Conservation (phyloP, 2,113 vertebrate species). For the Platysternon megacephalum region DNA sequence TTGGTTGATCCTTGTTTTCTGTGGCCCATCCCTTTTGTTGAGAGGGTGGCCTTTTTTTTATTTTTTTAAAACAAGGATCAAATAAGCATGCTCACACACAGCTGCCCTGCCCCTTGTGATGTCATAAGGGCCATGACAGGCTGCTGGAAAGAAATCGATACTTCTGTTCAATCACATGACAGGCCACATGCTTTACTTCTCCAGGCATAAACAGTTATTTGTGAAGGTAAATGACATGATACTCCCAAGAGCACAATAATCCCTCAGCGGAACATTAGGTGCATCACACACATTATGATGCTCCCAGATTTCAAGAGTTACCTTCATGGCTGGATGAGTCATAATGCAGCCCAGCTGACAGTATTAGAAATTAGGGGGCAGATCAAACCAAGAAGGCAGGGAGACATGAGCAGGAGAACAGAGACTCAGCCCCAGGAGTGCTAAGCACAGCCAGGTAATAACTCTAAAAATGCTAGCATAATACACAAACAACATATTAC, state of each 20-base stretch:
- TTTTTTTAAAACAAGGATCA: neutral
- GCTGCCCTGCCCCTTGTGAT: neutral
- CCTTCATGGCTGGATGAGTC: neutral
- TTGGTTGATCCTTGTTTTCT: neutral
- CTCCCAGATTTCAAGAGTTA: neutral
- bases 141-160: neutral
- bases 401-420: neutral
- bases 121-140: neutral
- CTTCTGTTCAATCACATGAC: neutral
- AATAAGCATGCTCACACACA: neutral
- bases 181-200: neutral
- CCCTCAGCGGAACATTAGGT: accelerated
- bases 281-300: accelerated
- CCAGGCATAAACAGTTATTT: neutral
- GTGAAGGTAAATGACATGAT: neutral
- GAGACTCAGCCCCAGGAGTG: neutral
- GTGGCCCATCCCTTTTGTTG: neutral
- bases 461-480: neutral
- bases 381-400: neutral
- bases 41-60: neutral
- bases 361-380: neutral
- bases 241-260: neutral
- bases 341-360: neutral
- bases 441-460: neutral
- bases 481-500: neutral